Evolutionary conservation across 1,140 invertebrate species (phyloP).

Genomic region (Heliconius melpomene): DNA sequence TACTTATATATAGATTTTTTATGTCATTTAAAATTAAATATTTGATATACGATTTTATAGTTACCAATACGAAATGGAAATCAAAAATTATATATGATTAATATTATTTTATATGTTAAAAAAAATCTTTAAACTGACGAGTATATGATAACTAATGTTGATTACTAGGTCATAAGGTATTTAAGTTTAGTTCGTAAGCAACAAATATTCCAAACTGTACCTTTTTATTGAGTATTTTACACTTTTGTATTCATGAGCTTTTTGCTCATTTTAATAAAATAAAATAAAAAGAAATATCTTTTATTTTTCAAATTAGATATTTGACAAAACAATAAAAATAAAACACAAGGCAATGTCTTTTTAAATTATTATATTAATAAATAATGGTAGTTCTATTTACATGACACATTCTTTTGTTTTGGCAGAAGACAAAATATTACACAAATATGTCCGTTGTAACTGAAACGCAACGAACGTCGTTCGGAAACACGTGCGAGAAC

Average conservation of each 20-base stretch:
- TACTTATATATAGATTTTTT: not conserved
- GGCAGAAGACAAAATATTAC: slow-evolving; percentile 80
- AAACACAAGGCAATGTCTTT: slow-evolving; percentile 64
- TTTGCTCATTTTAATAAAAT: slow-evolving; percentile 3
- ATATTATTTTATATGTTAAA: not conserved
- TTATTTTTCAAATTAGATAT: not conserved
- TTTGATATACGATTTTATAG: not conserved
- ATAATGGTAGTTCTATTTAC: slow-evolving; percentile 82
- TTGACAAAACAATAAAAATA: slow-evolving; percentile 45
- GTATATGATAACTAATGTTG: not conserved
- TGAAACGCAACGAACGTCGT: slow-evolving; percentile 54
- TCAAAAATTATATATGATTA: not conserved
- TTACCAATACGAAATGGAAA: not conserved
- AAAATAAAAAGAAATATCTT: not conserved
- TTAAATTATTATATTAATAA: slow-evolving; percentile 82
- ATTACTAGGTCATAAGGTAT: not conserved
- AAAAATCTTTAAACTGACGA: not conserved
- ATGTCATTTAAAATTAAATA: not conserved
- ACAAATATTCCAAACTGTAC: slow-evolving; percentile 2
- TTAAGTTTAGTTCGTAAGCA: not conserved
- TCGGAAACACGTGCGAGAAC: slow-evolving; percentile 50
- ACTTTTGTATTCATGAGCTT: not conserved
- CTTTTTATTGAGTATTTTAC: not conserved
- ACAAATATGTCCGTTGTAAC: slow-evolving; percentile 67
- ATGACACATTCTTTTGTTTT: slow-evolving; percentile 81